Base-by-base conservation (phyloP, 1,140 invertebrate genomes). In the Tetramorium simillimum region DNA sequence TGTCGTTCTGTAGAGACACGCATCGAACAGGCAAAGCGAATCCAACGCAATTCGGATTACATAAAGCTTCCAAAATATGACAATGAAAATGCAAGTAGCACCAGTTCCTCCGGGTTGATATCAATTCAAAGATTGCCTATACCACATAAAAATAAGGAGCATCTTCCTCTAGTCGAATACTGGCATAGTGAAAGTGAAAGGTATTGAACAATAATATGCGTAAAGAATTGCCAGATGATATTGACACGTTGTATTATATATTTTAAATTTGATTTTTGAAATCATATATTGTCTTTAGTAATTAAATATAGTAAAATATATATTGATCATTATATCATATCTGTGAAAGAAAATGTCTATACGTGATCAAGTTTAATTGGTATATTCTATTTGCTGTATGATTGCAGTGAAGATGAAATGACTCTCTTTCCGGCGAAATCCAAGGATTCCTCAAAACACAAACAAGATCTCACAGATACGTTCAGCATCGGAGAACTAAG, bases 401-500 rank as follows among this genome's bases (percentile, higher is more conserved):
- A 85, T 91, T 92, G 93, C 94, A 96, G 96, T 88, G 96, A 96
- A 89, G 95, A 96, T 91, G 96, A 96, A 89, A 92, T 92, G 76
- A 96, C 96, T 85, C 95, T 96, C 73, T 96, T 96, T 92, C 96
- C 96, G 24, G 89, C 95, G 53, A 94, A 95, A 67, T 89, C 91
- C 0, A 96, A 96, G 69, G 95, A 96, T 89, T 93, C 81, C 49
- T 91, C 91, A 62, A 96, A 93, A 92, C 94, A 94, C 82, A 95
- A 96, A 88, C 96, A 96, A 90, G 96, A 96, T 92, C 91, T 96
- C 60, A 96, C 96, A 0, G 96, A 96, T 82, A 96, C 96, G 10
- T 96, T 96, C 89, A 96, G 96, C 77, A 96, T 96, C 67, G 96
- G 96, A 91, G 96, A 96, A 89, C 93, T 96, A 89, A 96, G 96